phyloP scores from a whole-genome alignment of 2,888 invertebrate species.

The Trypoxylon attenuatum region DNA sequence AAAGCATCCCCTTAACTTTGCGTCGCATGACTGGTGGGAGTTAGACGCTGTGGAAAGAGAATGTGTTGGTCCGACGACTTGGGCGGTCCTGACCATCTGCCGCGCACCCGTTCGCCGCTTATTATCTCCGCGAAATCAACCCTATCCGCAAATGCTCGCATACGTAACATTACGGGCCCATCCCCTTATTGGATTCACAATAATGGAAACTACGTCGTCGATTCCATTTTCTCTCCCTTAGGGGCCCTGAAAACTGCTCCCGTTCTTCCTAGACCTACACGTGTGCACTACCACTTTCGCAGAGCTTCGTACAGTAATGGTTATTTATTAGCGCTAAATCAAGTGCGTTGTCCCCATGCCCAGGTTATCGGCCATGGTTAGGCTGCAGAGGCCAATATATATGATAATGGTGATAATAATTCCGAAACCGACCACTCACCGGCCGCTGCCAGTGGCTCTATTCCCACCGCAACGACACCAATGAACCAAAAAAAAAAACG shows the following conservation, averaged over 20 bases:
- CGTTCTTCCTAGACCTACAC: slow-evolving; percentile 13
- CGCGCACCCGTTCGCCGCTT: slow-evolving; percentile 59
- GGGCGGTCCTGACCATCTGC: slow-evolving; percentile 49
- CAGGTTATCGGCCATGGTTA: slow-evolving; percentile 27
- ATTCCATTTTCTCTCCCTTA: slow-evolving; percentile 73
- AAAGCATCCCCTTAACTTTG: too few species aligned
- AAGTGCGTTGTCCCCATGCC: slow-evolving; percentile 68
- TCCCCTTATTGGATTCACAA: slow-evolving; percentile 66
- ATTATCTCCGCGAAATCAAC: slow-evolving; percentile 67
- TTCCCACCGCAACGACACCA: slow-evolving; percentile 10
- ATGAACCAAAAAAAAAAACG: too few species aligned
- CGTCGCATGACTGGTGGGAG: too few species aligned
- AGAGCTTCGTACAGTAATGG: slow-evolving; percentile 69
- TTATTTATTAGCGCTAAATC: slow-evolving; percentile 74
- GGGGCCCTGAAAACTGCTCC: slow-evolving; percentile 57
- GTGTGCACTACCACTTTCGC: not conserved
- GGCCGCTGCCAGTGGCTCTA: slow-evolving; percentile 52
- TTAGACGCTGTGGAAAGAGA: too few species aligned
- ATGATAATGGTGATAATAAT: slow-evolving; percentile 73
- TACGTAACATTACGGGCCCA: slow-evolving; percentile 42
- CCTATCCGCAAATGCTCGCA: slow-evolving; percentile 53
- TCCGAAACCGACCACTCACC: slow-evolving; percentile 65
- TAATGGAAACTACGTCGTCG: slow-evolving; percentile 73
- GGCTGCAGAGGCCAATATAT: slow-evolving; percentile 64
- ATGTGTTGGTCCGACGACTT: too few species aligned